These are phyloP conservation scores for Hydroisotoma schaefferi DNA, from an alignment of 2,888 invertebrate genomes.

Conservation along the genomic window DNA sequence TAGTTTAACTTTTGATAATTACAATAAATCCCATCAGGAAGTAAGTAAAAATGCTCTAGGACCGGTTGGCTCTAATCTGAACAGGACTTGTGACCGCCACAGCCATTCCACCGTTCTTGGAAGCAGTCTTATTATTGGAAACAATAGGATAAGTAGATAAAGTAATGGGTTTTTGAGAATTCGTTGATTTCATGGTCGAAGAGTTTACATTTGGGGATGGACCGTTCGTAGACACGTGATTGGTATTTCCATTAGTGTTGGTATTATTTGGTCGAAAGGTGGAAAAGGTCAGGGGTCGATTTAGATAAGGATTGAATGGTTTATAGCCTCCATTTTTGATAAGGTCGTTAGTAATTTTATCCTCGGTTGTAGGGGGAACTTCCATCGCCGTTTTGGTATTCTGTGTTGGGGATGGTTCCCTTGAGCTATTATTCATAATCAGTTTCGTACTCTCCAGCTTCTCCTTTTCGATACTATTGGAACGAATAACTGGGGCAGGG, in stretches of 20 bases:
- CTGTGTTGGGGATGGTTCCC: conserved; percentile 20
- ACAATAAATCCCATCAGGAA: too few species aligned
- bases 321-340: conserved; percentile 38
- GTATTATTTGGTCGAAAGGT: conserved; percentile 41
- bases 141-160: conserved; percentile 17
- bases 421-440: too few species aligned
- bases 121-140: conserved; percentile 16
- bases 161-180: conserved; percentile 10
- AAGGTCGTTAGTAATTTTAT: neutral
- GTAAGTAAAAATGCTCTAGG: too few species aligned
- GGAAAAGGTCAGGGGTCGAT: conserved; percentile 46
- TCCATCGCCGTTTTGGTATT: conserved; percentile 17
- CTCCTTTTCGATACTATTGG: conserved; percentile 28
- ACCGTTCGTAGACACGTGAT: conserved; percentile 10
- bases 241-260: conserved; percentile 1
- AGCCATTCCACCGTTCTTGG: conserved; percentile 9
- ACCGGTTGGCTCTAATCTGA: conserved; percentile 22
- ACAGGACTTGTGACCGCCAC: conserved; percentile 39
- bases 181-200: conserved; percentile 2
- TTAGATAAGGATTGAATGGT: conserved; percentile 46
- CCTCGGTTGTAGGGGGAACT: conserved; percentile 3
- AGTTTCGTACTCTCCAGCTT: conserved; percentile 14
- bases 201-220: neutral
- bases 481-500: conserved; percentile 28
- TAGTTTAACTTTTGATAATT: too few species aligned